phyloP scores from a whole-genome alignment of 2,113 vertebrate genomes.

The Panurus biarmicus region DNA sequence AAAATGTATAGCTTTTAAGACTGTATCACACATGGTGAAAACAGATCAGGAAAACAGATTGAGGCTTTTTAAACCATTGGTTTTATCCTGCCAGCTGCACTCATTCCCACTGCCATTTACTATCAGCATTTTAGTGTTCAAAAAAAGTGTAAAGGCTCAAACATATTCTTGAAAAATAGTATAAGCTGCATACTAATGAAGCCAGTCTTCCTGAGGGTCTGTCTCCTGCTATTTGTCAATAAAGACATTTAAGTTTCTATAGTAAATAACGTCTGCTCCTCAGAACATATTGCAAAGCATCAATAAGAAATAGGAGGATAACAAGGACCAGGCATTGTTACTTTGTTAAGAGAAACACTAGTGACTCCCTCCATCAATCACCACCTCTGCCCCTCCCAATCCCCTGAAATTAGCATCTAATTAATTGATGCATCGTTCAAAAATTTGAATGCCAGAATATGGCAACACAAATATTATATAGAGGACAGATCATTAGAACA shows the following conservation, averaged over 20 bases:
- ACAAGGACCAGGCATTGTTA: conserved; percentile 28
- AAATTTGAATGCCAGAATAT: neutral
- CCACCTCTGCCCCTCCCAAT: neutral
- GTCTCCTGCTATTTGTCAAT: conserved; percentile 54
- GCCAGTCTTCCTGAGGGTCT: conserved; percentile 34
- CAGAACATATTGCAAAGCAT: conserved; percentile 9
- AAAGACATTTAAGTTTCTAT: conserved; percentile 33
- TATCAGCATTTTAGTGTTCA: conserved; percentile 40
- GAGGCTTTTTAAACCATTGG: conserved; percentile 41
- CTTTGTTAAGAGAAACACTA: neutral
- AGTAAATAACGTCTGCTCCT: conserved; percentile 47
- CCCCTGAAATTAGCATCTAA: neutral
- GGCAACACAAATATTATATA: neutral
- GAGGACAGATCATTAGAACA: neutral
- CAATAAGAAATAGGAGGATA: neutral
- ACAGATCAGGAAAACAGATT: conserved; percentile 60
- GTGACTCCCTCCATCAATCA: neutral
- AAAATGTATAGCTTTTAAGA: conserved; percentile 27
- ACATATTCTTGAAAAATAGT: conserved; percentile 31
- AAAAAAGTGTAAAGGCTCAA: conserved; percentile 23
- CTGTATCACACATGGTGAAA: conserved; percentile 20
- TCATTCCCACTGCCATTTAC: conserved; percentile 51
- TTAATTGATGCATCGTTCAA: neutral
- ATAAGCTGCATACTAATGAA: conserved; percentile 49
- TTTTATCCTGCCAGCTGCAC: conserved; percentile 45